Conservation (phyloP, 2,113 vertebrate species). For the Nestor notabilis region DNA sequence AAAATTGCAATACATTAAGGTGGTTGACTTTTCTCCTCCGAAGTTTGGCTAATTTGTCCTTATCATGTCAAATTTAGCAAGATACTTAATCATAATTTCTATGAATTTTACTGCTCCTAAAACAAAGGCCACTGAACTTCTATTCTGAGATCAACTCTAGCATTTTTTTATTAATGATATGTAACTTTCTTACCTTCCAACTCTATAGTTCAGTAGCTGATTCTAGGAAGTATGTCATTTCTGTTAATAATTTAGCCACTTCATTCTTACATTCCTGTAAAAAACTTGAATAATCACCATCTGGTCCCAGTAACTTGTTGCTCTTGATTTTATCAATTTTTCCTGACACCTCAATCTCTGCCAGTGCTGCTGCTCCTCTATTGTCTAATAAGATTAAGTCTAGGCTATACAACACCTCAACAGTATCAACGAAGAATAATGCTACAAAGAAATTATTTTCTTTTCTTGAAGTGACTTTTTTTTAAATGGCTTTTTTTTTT, state of each 20-base stretch:
- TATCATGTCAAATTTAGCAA: background rate
- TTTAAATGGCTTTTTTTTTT: background rate
- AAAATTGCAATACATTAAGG: background rate
- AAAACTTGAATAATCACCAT: conserved; percentile 23
- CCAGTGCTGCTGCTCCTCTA: conserved; percentile 9
- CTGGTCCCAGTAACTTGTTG: conserved; percentile 21
- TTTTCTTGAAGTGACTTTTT: background rate
- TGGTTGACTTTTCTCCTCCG: background rate
- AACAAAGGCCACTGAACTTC: background rate
- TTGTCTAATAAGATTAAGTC: background rate
- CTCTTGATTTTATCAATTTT: conserved; percentile 34
- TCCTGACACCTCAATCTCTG: conserved; percentile 2
- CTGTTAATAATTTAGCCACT: background rate
- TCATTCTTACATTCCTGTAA: conserved; percentile 3
- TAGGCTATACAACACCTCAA: background rate
- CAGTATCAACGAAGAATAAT: background rate
- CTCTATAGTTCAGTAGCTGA: background rate
- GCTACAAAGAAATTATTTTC: background rate
- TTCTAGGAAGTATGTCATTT: background rate
- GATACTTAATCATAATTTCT: background rate
- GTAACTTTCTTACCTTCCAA: background rate
- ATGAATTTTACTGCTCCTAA: background rate
- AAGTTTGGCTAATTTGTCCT: background rate
- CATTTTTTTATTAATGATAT: background rate
- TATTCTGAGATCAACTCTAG: background rate